Percentiles rank a stretch among this genome's conserved stretches.
These are phyloP conservation scores for Andricus grossulariae DNA, from an alignment of 1,140 invertebrate species.

Conservation along the genomic window DNA sequence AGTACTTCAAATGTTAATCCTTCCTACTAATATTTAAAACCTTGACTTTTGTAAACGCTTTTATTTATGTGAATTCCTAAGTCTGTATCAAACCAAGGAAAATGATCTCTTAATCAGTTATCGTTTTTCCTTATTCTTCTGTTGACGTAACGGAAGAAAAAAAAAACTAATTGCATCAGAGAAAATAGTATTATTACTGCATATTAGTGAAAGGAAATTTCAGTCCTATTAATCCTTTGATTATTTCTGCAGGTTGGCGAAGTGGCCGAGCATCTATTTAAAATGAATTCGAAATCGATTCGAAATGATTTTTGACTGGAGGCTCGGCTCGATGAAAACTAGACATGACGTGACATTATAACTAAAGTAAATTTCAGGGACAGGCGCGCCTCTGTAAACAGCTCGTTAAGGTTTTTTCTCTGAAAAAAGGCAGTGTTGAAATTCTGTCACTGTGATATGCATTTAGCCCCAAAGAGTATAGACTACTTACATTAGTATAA, in stretches of 20 bases:
- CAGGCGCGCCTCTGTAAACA: conserved; percentile 58
- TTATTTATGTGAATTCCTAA: conserved; percentile 28
- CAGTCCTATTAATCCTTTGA: conserved; percentile 59
- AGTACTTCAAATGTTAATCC: not conserved
- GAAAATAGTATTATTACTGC: conserved; percentile 66
- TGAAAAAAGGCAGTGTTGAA: conserved; percentile 62
- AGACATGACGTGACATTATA: conserved; percentile 56
- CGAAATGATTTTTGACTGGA: too few species aligned
- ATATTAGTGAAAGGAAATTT: conserved; percentile 54
- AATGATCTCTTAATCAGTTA: conserved; percentile 24
- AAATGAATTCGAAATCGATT: too few species aligned
- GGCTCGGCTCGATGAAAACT: conserved; percentile 23
- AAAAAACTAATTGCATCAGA: conserved; percentile 7
- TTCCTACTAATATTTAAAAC: not conserved
- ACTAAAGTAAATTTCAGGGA: conserved; percentile 50
- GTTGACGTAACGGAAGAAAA: not conserved
- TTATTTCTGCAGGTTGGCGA: conserved; percentile 62
- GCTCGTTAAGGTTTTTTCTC: conserved; percentile 51
- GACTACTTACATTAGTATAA: conserved; percentile 73
- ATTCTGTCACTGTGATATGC: conserved; percentile 75
- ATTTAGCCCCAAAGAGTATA: conserved; percentile 76
- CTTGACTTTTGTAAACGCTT: not conserved
- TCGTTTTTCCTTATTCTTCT: conserved; percentile 2
- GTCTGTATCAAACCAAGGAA: conserved; percentile 26
- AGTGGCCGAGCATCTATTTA: too few species aligned